Percentiles rank a stretch among this genome's conserved stretches.
These are phyloP conservation scores for Drosophila sordidapex DNA, from an alignment of 2,888 invertebrate species.

Conservation along the genomic window DNA sequence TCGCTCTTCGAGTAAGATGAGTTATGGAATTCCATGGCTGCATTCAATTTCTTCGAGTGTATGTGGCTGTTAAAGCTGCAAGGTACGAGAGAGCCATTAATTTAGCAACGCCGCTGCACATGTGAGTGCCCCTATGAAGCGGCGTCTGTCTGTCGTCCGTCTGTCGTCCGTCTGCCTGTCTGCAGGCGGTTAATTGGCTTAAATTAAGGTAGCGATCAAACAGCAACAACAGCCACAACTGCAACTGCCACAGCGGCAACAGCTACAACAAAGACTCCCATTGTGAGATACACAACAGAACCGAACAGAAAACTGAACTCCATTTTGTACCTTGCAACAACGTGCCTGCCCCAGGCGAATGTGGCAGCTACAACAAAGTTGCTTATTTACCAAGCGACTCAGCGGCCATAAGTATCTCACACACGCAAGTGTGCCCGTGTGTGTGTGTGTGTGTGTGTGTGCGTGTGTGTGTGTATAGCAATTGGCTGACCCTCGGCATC, in stretches of 20 bases:
- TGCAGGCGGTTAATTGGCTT: constrained; percentile 84
- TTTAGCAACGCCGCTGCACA: constrained; percentile 36
- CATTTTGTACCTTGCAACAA: constrained; percentile 77
- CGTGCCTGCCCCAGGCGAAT: constrained; percentile 39
- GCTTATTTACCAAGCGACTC: constrained; percentile 65
- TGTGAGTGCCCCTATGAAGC: constrained; percentile 47
- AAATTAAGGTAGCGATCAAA: constrained; percentile 84
- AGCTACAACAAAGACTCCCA: constrained; percentile 64
- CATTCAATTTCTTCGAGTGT: not conserved
- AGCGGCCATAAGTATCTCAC: constrained; percentile 63
- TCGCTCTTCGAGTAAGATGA: not conserved
- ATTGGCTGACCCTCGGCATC: constrained; percentile 77
- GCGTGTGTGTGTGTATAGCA: constrained; percentile 48
- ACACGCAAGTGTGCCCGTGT: constrained; percentile 13
- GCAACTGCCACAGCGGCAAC: constrained; percentile 18
- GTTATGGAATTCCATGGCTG: not conserved
- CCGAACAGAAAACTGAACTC: constrained; percentile 56
- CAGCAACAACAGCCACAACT: constrained; percentile 58
- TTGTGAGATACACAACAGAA: constrained; percentile 40
- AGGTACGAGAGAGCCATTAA: constrained; percentile 43
- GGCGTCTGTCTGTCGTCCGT: not conserved
- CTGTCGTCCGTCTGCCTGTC: constrained; percentile 40
- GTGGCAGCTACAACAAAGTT: constrained; percentile 67
- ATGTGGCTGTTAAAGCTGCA: constrained; percentile 8
- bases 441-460: not conserved